phyloP scores from a whole-genome alignment of 2,797 vertebrate species.

The Amphiprion clarkii region DNA sequence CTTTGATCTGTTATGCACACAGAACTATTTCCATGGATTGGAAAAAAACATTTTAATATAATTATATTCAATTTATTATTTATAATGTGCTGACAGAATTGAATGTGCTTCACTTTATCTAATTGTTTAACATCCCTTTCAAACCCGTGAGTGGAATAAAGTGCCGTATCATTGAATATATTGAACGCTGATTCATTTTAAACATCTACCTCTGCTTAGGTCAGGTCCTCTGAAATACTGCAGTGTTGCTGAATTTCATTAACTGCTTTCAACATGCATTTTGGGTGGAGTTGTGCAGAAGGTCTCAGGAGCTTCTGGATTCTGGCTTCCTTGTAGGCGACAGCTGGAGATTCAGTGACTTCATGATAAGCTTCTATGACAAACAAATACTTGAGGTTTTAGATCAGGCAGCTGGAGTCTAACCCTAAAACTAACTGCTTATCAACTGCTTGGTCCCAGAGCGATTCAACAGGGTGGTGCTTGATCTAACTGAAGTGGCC shows the following conservation, averaged over 20 bases:
- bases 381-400: constrained; percentile 51
- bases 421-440: constrained; percentile 41
- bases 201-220: constrained; percentile 29
- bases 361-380: constrained; percentile 49
- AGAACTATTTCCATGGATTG: constrained; percentile 6
- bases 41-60: constrained; percentile 13
- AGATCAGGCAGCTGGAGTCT: constrained; percentile 43
- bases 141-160: background rate
- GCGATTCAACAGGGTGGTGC: constrained; percentile 42
- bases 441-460: constrained; percentile 54
- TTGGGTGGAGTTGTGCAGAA: constrained; percentile 14
- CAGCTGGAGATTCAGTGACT: constrained; percentile 46
- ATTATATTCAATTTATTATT: constrained; percentile 1
- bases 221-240: constrained; percentile 43
- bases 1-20: constrained; percentile 31
- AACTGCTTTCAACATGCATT: constrained; percentile 32
- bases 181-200: constrained; percentile 10
- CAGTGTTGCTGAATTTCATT: constrained; percentile 54
- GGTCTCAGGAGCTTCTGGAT: constrained; percentile 21
- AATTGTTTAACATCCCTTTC: constrained; percentile 13
- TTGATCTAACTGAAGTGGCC: constrained; percentile 36
- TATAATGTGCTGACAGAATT: background rate
- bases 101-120: background rate
- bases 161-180: constrained; percentile 1
- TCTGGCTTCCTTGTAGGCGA: constrained; percentile 12